Percentiles rank a stretch among this genome's conserved stretches.
Conservation (phyloP, 2,113 vertebrate genomes). For the Callipepla californica region DNA sequence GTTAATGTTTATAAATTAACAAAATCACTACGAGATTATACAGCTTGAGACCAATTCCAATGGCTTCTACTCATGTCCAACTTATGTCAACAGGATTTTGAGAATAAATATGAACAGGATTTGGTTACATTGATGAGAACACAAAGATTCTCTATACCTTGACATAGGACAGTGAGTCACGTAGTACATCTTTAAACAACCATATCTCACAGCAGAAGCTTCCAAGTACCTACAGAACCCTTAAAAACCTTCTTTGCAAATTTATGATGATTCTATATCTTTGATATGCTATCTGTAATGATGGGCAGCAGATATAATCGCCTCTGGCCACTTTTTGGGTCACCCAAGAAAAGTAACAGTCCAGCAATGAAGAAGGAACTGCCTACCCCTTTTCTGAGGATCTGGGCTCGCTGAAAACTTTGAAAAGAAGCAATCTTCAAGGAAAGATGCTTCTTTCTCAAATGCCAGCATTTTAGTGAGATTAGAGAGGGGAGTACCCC, state of each 20-base stretch:
- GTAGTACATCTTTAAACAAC: neutral
- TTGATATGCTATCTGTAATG: neutral
- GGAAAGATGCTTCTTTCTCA: too few relatives aligned
- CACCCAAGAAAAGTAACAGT: too few relatives aligned
- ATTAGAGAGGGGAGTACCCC: too few relatives aligned
- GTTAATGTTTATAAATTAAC: neutral
- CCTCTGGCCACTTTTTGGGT: too few relatives aligned
- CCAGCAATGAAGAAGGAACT: too few relatives aligned
- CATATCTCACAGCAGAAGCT: neutral
- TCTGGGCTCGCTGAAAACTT: too few relatives aligned
- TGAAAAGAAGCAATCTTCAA: too few relatives aligned
- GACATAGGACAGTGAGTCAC: rapidly evolving
- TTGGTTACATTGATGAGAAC: neutral
- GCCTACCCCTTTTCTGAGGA: too few relatives aligned
- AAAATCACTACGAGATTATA: neutral
- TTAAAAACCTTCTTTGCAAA: neutral
- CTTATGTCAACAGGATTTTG: neutral
- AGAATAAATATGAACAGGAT: neutral
- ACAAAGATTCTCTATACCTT: neutral
- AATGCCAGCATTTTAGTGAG: too few relatives aligned
- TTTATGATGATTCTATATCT: neutral
- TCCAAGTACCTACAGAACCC: neutral
- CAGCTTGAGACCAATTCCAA: neutral
- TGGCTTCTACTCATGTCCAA: neutral
- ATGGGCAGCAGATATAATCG: too few relatives aligned